Conservation (phyloP, 1,140 invertebrate species). For the Plectrocnemia conspersa region DNA sequence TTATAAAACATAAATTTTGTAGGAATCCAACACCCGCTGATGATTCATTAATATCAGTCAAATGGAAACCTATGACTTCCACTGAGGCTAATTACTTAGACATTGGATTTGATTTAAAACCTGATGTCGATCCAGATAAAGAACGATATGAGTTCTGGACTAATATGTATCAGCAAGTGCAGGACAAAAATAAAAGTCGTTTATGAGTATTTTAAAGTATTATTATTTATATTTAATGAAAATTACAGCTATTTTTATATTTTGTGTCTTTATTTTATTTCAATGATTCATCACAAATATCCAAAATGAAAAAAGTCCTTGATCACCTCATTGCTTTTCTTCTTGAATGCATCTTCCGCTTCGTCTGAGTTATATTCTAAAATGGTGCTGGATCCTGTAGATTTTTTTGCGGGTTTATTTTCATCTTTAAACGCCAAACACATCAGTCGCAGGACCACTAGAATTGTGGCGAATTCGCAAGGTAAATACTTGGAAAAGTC, state of each 20-base stretch:
- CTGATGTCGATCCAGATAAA: constrained; percentile 33
- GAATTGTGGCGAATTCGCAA: constrained; percentile 13
- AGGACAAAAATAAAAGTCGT: neutral
- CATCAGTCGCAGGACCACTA: constrained; percentile 21
- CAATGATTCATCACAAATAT: constrained; percentile 2
- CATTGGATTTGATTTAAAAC: constrained; percentile 34
- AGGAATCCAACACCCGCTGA: constrained; percentile 30
- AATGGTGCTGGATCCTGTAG: constrained; percentile 10
- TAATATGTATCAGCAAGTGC: constrained; percentile 2
- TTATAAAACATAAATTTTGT: constrained; percentile 8
- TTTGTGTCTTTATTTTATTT: too few species aligned
- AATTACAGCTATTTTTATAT: too few species aligned
- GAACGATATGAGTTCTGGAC: constrained; percentile 37
- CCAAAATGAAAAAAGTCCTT: constrained; percentile 14
- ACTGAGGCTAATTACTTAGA: constrained; percentile 32
- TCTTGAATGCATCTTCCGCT: constrained; percentile 23
- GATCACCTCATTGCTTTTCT: constrained; percentile 21
- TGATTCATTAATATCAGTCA: constrained; percentile 20
- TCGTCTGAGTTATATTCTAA: constrained; percentile 27
- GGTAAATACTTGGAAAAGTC: constrained; percentile 27
- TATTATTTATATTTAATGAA: too few species aligned
- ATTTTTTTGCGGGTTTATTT: neutral
- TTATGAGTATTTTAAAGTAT: constrained; percentile 2
- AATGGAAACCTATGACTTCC: constrained; percentile 28
- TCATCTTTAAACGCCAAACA: constrained; percentile 22